Conservation (phyloP, 2,888 invertebrate genomes). For the Busseola fusca region DNA sequence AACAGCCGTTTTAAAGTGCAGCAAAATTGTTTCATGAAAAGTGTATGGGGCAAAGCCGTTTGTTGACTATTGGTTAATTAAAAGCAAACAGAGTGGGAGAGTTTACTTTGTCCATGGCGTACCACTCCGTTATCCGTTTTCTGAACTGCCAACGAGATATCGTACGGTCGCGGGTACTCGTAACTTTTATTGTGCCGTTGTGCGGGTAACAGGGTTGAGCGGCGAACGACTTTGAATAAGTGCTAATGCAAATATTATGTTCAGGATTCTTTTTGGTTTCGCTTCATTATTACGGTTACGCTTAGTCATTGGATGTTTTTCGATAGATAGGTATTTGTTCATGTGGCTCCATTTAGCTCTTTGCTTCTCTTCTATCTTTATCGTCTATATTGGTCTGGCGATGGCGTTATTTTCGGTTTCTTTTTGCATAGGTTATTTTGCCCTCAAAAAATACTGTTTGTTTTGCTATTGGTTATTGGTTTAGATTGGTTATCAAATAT, state of each 20-base stretch:
- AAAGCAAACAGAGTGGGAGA: slow-evolving; percentile 81
- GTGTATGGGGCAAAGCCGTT: slow-evolving; percentile 78
- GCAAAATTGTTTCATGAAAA: slow-evolving; percentile 85
- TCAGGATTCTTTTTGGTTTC: slow-evolving; percentile 61
- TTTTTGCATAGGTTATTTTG: slow-evolving; percentile 5
- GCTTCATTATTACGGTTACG: slow-evolving; percentile 51
- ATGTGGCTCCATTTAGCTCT: slow-evolving; percentile 20
- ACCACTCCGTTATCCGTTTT: slow-evolving; percentile 67
- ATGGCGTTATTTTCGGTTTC: background rate
- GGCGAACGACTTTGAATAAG: slow-evolving; percentile 62
- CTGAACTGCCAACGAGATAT: slow-evolving; percentile 59
- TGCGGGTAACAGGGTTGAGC: slow-evolving; percentile 44
- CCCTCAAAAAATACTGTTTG: slow-evolving; percentile 1
- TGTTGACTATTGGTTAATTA: slow-evolving; percentile 86
- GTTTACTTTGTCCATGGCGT: slow-evolving; percentile 79
- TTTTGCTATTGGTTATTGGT: background rate
- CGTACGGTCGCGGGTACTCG: slow-evolving; percentile 43
- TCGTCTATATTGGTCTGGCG: background rate
- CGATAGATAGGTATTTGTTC: slow-evolving; percentile 42
- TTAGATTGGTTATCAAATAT: slow-evolving; percentile 2
- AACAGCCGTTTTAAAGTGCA: slow-evolving; percentile 78
- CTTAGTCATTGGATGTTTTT: slow-evolving; percentile 42
- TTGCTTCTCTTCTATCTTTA: slow-evolving; percentile 33
- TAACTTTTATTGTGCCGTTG: slow-evolving; percentile 55
- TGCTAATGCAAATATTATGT: slow-evolving; percentile 66